These are phyloP conservation scores for Ernsta delagoae DNA, from an alignment of 2,888 invertebrate species.

Conservation along the genomic window DNA sequence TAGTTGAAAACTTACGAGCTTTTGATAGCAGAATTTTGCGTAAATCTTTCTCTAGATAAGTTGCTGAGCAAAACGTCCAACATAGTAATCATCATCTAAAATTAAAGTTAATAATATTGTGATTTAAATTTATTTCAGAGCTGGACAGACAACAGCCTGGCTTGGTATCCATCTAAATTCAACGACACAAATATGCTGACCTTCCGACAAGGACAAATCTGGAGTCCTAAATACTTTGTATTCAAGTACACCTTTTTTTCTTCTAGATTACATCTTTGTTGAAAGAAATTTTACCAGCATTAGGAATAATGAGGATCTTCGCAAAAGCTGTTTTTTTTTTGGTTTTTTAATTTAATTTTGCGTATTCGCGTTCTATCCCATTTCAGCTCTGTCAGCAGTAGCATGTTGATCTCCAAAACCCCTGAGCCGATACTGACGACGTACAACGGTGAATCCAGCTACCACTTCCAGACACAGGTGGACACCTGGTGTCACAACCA, in stretches of 20 bases:
- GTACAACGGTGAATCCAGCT: conserved; percentile 63
- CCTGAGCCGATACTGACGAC: conserved; percentile 63
- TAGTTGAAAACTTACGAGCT: too few relatives aligned
- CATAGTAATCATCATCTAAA: too few relatives aligned
- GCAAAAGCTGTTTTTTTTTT: too few relatives aligned
- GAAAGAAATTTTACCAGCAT: too few relatives aligned
- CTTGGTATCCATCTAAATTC: conserved; percentile 85
- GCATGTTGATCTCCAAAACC: conserved; percentile 56
- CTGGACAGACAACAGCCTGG: conserved; percentile 86
- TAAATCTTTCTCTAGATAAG: too few relatives aligned
- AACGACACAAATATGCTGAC: conserved; percentile 77
- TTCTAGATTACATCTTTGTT: neutral
- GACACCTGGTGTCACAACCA: conserved; percentile 57
- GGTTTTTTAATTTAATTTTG: too few relatives aligned
- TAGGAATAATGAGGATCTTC: too few relatives aligned
- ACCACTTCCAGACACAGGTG: conserved; percentile 63
- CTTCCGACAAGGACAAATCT: conserved; percentile 83
- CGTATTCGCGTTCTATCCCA: too few relatives aligned
- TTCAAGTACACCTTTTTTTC: conserved; percentile 60
- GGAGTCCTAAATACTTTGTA: conserved; percentile 83
- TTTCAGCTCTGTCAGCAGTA: conserved; percentile 55
- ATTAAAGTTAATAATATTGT: too few relatives aligned
- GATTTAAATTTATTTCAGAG: conserved; percentile 61
- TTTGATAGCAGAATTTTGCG: too few relatives aligned
- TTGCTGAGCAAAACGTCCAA: too few relatives aligned